These are phyloP conservation scores for Eulemur rubriventer DNA, from an alignment of 2,797 vertebrate genomes.

Conservation along the genomic window DNA sequence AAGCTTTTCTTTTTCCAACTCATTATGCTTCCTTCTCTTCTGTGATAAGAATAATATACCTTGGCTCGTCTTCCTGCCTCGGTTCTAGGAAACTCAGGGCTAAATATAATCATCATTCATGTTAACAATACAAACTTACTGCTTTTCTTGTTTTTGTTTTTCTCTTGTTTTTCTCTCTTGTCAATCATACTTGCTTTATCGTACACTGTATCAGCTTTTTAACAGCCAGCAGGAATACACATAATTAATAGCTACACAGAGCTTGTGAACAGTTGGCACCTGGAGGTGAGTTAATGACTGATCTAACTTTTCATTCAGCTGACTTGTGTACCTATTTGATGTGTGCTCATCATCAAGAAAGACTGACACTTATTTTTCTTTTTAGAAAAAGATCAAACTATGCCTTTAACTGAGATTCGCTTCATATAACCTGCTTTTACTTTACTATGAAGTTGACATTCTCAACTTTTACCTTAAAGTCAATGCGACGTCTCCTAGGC, in stretches of 20 bases:
- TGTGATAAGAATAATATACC: background rate
- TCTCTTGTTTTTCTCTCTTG: background rate
- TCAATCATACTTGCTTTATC: background rate
- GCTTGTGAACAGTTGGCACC: background rate
- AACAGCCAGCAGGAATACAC: background rate
- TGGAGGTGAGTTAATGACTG: background rate
- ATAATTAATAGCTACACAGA: background rate
- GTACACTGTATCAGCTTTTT: background rate
- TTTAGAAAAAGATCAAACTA: background rate
- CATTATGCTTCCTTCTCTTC: background rate
- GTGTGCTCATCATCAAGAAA: background rate
- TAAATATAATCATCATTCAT: background rate
- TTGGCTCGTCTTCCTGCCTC: background rate
- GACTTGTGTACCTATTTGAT: background rate
- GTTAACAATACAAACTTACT: background rate
- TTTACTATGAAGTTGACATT: background rate
- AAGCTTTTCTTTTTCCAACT: background rate
- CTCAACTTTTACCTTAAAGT: constrained; percentile 31
- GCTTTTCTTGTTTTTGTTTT: background rate
- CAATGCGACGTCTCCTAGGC: background rate
- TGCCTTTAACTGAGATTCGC: background rate
- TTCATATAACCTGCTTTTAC: background rate
- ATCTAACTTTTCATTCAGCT: background rate
- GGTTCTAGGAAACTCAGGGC: background rate
- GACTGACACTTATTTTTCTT: background rate